Base-by-base conservation (phyloP, 1,140 invertebrate species). In the Euura saliciscinereae region DNA sequence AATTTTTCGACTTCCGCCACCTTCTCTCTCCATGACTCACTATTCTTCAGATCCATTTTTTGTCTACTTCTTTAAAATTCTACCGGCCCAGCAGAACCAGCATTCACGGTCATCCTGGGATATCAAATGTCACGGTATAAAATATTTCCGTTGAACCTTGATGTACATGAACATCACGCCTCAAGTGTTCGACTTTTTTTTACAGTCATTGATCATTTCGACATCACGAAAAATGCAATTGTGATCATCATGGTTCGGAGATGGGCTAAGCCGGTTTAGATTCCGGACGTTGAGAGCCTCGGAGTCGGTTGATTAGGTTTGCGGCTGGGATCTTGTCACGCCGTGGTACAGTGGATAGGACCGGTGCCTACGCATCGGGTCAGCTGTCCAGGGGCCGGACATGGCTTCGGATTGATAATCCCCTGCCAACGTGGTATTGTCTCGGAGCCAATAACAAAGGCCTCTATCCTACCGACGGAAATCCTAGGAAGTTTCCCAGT, bases 381-480 rank as follows among this genome's bases (percentile, higher is more conserved):
- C 13, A 59, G 51, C 13, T n/a, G 8, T 59, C 8, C 51, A 59
- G 6, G 51, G 13, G 6, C 51, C 51, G 51, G 51, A 6, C 51
- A 59, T 59, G 13, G 66, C 43, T 42, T 44, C 13, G 66, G 28
- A 67, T 67, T 67, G 66, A 67, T 67, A 42, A 67, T 67, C 66
- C 66, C 42, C 66, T 67, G 43, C 6, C 66, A 67, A 11, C 8
- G 66, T 10, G 43, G 66, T 44, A 67, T 67, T 67, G 66, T 67
- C 66, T 67, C 43, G 66, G 4, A 67, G 66, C 66, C 66, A 67
- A 67, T 67, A 67, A 67, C 66, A 67, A 67, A 67, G 51, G 13
- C 66, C 66, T 67, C 43, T 67, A 28, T 67, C 13, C 28, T 44
- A 4, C 66, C 42, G 66, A 44, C 66, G 43, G 13, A 42, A 28